These are phyloP conservation scores for Goniozus legneri DNA, from an alignment of 1,140 invertebrate species.

Conservation along the genomic window DNA sequence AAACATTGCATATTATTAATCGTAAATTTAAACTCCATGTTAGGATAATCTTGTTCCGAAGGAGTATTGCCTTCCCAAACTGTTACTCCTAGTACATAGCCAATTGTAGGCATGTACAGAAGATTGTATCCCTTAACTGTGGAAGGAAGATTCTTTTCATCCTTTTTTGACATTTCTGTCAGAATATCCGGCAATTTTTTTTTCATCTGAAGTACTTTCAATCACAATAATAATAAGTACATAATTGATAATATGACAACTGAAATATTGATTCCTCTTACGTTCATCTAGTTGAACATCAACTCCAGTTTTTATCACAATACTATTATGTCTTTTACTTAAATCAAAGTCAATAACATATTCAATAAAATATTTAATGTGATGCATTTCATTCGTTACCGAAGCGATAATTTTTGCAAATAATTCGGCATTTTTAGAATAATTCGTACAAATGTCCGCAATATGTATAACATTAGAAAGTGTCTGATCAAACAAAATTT, in stretches of 20 bases:
- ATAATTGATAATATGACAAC: too few species aligned
- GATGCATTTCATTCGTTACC: conserved; percentile 59
- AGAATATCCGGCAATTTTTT: conserved; percentile 58
- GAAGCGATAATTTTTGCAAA: conserved; percentile 58
- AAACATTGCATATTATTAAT: conserved; percentile 69
- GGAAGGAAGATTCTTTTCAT: conserved; percentile 60
- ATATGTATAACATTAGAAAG: conserved; percentile 64
- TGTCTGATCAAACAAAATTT: conserved; percentile 51
- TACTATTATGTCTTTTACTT: conserved; percentile 60
- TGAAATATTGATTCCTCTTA: too few species aligned
- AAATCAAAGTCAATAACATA: conserved; percentile 68
- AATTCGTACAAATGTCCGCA: conserved; percentile 59
- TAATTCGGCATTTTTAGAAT: conserved; percentile 48
- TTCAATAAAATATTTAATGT: conserved; percentile 54
- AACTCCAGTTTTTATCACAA: conserved; percentile 66
- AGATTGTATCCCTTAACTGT: conserved; percentile 70
- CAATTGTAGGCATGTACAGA: conserved; percentile 77
- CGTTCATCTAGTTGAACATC: conserved; percentile 66
- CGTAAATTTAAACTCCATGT: conserved; percentile 70
- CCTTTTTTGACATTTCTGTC: conserved; percentile 64
- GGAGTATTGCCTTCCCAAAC: conserved; percentile 56
- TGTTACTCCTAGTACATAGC: conserved; percentile 71
- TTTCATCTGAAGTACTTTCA: conserved; percentile 26
- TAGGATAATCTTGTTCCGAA: conserved; percentile 58
- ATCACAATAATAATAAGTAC: too few species aligned